A percentile compares a stretch with the other conserved stretches of the same genome.
Conservation (phyloP, 2,888 invertebrate genomes). For the Graphium colonna region DNA sequence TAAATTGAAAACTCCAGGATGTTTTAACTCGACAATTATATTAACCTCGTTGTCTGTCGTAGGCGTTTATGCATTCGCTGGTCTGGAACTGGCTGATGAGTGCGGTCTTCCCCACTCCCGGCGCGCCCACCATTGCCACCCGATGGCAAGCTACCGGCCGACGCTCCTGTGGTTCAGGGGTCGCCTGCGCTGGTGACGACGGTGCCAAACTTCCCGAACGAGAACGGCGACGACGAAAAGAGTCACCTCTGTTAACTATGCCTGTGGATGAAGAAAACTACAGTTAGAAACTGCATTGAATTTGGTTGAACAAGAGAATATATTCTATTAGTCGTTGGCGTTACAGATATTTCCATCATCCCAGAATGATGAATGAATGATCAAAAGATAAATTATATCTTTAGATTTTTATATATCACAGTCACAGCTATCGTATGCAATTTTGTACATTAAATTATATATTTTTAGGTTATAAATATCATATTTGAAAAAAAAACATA, state of each 20-base stretch:
- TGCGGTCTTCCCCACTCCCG: constrained; percentile 92
- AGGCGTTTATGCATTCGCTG: constrained; percentile 95
- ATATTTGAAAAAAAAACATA: too few species aligned
- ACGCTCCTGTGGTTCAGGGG: constrained; percentile 71
- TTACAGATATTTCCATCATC: too few species aligned
- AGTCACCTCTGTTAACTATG: constrained; percentile 96
- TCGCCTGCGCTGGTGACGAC: constrained; percentile 62
- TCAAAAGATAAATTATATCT: too few species aligned
- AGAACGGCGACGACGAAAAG: constrained; percentile 91
- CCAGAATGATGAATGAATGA: too few species aligned
- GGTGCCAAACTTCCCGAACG: constrained; percentile 91
- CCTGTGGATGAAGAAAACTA: constrained; percentile 78
- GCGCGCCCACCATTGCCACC: constrained; percentile 89
- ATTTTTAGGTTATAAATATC: too few species aligned
- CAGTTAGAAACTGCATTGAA: too few species aligned
- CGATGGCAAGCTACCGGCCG: constrained; percentile 78
- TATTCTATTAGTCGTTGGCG: too few species aligned
- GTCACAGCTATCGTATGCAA: too few species aligned
- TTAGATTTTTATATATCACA: too few species aligned
- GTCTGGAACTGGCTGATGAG: constrained; percentile 94
- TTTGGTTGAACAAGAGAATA: too few species aligned
- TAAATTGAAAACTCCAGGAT: too few species aligned
- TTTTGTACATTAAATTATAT: too few species aligned
- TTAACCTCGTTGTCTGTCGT: constrained; percentile 89
- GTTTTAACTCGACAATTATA: not conserved